Evolutionary conservation across 2,797 vertebrate species (phyloP).

Genomic region (Characodon lateralis): DNA sequence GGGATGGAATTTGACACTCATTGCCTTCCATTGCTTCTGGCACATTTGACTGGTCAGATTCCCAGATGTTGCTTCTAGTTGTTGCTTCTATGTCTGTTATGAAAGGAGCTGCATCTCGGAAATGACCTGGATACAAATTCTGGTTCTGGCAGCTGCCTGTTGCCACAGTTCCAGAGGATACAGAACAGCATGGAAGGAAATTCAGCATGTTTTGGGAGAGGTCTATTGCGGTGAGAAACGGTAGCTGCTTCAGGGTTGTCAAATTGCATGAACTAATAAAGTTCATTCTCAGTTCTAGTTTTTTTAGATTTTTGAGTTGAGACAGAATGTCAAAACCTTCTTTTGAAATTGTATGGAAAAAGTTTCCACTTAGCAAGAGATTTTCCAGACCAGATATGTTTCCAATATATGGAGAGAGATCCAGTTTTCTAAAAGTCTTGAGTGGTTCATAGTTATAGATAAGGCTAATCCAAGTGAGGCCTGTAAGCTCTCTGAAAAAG

Average conservation of each 20-base stretch:
- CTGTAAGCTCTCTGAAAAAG: slow-evolving; percentile 77
- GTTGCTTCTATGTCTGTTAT: slow-evolving; percentile 18
- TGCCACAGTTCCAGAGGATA: slow-evolving; percentile 8
- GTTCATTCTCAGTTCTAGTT: slow-evolving; percentile 81
- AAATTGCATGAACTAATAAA: slow-evolving; percentile 75
- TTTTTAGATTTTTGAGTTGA: slow-evolving; percentile 64
- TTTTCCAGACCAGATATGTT: slow-evolving; percentile 66
- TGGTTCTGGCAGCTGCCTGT: slow-evolving; percentile 37
- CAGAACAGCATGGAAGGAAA: slow-evolving; percentile 59
- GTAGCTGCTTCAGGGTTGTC: slow-evolving; percentile 61
- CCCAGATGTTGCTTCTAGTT: slow-evolving; percentile 13
- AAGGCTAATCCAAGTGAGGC: slow-evolving; percentile 77
- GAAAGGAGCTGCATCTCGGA: slow-evolving; percentile 10
- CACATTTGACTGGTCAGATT: slow-evolving; percentile 25
- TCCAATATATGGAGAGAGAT: slow-evolving; percentile 71
- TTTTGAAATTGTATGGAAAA: slow-evolving; percentile 74
- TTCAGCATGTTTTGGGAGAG: slow-evolving; percentile 83
- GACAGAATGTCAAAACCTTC: slow-evolving; percentile 68
- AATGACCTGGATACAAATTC: slow-evolving; percentile 9
- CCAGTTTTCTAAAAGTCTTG: slow-evolving; percentile 62
- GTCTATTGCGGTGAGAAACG: slow-evolving; percentile 65
- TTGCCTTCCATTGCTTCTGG: slow-evolving; percentile 6
- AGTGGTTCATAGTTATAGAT: slow-evolving; percentile 82
- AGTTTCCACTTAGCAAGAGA: slow-evolving; percentile 81
- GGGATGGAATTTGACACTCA: slow-evolving; percentile 24